phyloP scores from a whole-genome alignment of 2,888 invertebrate genomes.

The Eupeodes luniger region DNA sequence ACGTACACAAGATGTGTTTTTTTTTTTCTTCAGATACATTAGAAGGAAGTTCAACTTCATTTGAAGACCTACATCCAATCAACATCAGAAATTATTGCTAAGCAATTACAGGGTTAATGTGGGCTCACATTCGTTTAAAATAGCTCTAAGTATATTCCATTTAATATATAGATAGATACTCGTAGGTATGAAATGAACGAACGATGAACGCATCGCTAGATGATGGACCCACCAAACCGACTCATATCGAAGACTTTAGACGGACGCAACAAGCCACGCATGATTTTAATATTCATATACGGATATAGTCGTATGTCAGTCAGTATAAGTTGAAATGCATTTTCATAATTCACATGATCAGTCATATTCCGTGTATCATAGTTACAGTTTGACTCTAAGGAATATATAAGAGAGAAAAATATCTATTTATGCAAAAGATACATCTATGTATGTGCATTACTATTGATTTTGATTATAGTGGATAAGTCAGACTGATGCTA shows the following conservation, averaged over 20 bases:
- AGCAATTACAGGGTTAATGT: constrained; percentile 75
- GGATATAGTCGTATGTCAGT: constrained; percentile 29
- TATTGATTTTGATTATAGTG: constrained; percentile 32
- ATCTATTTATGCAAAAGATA: constrained; percentile 11
- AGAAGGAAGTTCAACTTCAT: constrained; percentile 52
- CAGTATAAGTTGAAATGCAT: constrained; percentile 53
- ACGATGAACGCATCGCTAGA: neutral
- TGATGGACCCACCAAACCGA: neutral
- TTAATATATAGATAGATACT: neutral
- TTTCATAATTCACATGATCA: constrained; percentile 72
- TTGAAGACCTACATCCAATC: constrained; percentile 67
- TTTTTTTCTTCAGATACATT: neutral
- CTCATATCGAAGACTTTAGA: neutral
- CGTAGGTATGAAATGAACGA: neutral
- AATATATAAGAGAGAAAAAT: constrained; percentile 29
- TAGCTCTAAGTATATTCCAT: constrained; percentile 43
- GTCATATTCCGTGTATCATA: constrained; percentile 53
- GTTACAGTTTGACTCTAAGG: constrained; percentile 34
- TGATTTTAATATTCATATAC: neutral
- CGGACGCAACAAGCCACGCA: constrained; percentile 24
- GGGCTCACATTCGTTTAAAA: constrained; percentile 68
- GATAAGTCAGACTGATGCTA: constrained; percentile 15
- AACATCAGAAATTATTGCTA: constrained; percentile 64
- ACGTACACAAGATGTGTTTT: neutral
- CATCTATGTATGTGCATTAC: neutral